These are phyloP conservation scores for Ryuthela nishihirai DNA, from an alignment of 2,888 invertebrate species.

Conservation along the genomic window DNA sequence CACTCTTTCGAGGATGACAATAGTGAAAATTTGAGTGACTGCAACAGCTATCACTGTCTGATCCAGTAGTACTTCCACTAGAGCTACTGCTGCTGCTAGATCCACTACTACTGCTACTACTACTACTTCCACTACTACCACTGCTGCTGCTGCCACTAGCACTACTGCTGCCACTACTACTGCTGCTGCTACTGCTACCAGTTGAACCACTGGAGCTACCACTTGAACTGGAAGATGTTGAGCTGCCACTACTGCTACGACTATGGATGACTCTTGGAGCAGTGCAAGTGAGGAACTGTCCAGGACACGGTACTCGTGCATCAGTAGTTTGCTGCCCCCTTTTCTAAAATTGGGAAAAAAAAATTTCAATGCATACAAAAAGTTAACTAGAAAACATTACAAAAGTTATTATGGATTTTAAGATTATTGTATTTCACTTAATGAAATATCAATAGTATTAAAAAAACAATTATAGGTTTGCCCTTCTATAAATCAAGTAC, in stretches of 20 bases:
- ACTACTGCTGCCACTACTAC: conserved; percentile 20
- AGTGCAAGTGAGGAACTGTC: conserved; percentile 15
- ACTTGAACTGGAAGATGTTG: conserved; percentile 25
- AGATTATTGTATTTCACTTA: too few species aligned
- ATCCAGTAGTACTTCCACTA: conserved; percentile 17
- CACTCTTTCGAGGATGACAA: conserved; percentile 6
- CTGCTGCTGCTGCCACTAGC: conserved; percentile 15
- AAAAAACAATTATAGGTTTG: too few species aligned
- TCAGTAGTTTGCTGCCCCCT: conserved; percentile 28
- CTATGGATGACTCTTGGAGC: conserved; percentile 12
- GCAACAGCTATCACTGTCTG: conserved; percentile 32
- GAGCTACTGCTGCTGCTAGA: conserved; percentile 8
- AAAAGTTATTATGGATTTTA: too few species aligned
- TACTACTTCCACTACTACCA: conserved; percentile 16
- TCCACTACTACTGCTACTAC: conserved; percentile 20
- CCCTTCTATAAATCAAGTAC: too few species aligned
- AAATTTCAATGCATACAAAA: too few species aligned
- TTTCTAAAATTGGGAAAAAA: conserved; percentile 4
- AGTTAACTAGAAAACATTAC: too few species aligned
- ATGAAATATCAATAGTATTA: too few species aligned
- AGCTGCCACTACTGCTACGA: conserved; percentile 31
- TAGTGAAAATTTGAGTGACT: conserved; percentile 16
- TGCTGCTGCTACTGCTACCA: conserved; percentile 19
- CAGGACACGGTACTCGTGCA: conserved; percentile 13
- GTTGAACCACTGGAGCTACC: conserved; percentile 20